Base-by-base conservation (phyloP, 2,888 invertebrate genomes). In the Epistrophella euchroma region DNA sequence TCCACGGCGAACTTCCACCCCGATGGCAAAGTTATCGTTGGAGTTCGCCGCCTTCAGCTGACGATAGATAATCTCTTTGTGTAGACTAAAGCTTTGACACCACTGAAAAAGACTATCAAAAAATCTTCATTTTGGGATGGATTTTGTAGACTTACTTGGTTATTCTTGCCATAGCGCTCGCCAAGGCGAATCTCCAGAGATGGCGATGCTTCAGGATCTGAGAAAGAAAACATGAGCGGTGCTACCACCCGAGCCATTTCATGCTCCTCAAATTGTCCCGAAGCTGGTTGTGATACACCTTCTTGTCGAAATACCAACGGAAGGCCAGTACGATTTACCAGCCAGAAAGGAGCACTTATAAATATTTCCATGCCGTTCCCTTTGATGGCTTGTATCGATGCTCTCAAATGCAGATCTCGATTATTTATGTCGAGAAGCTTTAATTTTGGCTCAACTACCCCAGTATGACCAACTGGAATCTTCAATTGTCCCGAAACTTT, bases 221-320 rank as follows among this genome's bases (percentile, higher is more conserved):
- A 95, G 92, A 98, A 98, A 71, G 98, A 97, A 93, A 99, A 99
- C 89, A 99, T 94, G 74, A 99, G 94, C 9, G 99, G 99, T 68
- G 97, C 95, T 72, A 98, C 96, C 94, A 97, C 97, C 88, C 98
- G 94, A 13, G 98, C 99, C 89, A 96, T 94, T 93, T 99, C 99
- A 92, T 99, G 98, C 92, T 99, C 99, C 78, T 96, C 96, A 91
- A 96, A 97, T 93, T 99, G 99, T 2, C 98, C 99, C 9, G 97
- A 96, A 87, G 96, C 96, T 89, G 96, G 96, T 32, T 93, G 91
- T 13, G 94, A 94, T 15, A 95, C 95, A 0, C 97, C 97, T 91
- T 97, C 98, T 92, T 99, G 98, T 89, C 96, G 95, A 92, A 98
- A 98, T 73, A 99, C 96, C 83, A 99, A 93, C n/a, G 99, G 99